phyloP scores from a whole-genome alignment of 2,888 invertebrate species.

The Allygus modestus region DNA sequence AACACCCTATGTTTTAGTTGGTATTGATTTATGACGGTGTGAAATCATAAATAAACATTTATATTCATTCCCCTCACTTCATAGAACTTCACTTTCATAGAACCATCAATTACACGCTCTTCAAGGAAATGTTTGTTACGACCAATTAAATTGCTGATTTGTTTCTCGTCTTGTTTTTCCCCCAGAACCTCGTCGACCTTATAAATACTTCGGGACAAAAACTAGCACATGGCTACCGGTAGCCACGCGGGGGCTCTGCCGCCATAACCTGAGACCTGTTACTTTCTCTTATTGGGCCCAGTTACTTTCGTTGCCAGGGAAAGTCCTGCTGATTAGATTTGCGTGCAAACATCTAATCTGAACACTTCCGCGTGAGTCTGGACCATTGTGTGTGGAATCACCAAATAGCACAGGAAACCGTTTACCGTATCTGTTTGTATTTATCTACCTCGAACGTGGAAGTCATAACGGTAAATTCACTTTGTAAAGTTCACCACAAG shows the following conservation, averaged over 20 bases:
- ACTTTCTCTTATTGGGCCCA: conserved; percentile 51
- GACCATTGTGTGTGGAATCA: conserved; percentile 29
- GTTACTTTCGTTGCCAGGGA: conserved; percentile 52
- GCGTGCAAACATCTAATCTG: conserved; percentile 54
- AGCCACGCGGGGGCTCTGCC: not conserved
- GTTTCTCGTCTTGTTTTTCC: conserved; percentile 24
- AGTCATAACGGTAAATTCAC: not conserved
- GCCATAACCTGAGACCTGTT: conserved; percentile 38
- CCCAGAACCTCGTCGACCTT: conserved; percentile 6
- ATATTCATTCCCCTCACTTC: not conserved
- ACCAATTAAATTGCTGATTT: conserved; percentile 20
- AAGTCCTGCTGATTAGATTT: conserved; percentile 57
- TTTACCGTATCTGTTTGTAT: not conserved
- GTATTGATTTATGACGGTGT: too few relatives aligned
- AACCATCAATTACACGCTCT: conserved; percentile 1
- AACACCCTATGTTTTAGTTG: too few relatives aligned
- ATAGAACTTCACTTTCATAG: not conserved
- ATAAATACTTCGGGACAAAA: conserved; percentile 10
- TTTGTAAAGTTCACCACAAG: too few relatives aligned
- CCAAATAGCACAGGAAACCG: not conserved
- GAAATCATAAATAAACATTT: not conserved
- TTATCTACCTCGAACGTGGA: not conserved
- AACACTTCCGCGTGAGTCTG: conserved; percentile 42
- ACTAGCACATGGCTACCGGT: conserved; percentile 15
- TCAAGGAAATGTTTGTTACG: not conserved